phyloP scores from a whole-genome alignment of 2,113 vertebrate genomes.

The Rhynchomys soricoides region DNA sequence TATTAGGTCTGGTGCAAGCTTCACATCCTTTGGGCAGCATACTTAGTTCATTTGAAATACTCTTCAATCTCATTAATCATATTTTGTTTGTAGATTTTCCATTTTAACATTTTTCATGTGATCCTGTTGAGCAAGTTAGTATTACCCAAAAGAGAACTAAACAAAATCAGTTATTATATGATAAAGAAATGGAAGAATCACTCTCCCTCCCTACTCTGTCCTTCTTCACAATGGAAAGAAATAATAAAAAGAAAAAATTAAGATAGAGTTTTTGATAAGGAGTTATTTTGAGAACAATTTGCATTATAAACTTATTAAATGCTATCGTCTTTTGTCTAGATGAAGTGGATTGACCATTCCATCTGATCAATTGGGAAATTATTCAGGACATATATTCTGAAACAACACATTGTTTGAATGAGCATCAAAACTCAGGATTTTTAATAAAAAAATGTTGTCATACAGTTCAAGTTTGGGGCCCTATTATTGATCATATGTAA shows the following conservation, averaged over 20 bases:
- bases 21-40: accelerated
- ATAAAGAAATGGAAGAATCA: background rate
- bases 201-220: background rate
- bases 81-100: background rate
- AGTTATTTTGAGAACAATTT: background rate
- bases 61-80: background rate
- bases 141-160: background rate
- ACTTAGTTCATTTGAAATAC: background rate
- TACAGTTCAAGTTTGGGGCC: background rate
- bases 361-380: background rate
- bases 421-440: no score
- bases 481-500: background rate
- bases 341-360: background rate
- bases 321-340: background rate
- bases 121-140: background rate
- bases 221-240: background rate
- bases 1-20: background rate
- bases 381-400: background rate
- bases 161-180: background rate
- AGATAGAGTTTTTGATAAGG: background rate
- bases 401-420: background rate
- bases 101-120: background rate
- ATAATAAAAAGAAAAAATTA: background rate
- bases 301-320: background rate
- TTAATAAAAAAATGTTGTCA: background rate